Evolutionary conservation across 2,797 vertebrate genomes (phyloP).

Genomic region (Notamacropus eugenii): DNA sequence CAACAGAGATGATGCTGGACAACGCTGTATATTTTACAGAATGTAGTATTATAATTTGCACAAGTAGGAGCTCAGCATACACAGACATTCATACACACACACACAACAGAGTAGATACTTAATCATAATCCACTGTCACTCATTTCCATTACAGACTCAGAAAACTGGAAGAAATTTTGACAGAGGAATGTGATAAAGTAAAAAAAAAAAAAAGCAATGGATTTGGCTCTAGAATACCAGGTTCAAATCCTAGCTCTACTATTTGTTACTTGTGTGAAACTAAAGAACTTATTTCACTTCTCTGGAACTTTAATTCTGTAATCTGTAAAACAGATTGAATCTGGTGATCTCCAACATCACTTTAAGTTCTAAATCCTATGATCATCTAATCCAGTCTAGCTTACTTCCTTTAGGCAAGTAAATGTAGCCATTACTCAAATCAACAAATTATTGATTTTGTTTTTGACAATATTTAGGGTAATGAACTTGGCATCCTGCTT

Average conservation of each 20-base stretch:
- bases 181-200: neutral
- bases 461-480: neutral
- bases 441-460: neutral
- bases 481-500: neutral
- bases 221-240: neutral
- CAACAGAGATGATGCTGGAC: neutral
- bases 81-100: neutral
- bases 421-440: neutral
- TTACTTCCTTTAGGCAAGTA: neutral
- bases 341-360: neutral
- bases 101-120: neutral
- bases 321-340: neutral
- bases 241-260: neutral
- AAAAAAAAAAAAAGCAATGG: neutral
- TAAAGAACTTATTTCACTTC: neutral
- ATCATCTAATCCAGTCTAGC: neutral
- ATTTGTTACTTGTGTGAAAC: neutral
- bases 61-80: neutral
- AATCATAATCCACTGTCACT: neutral
- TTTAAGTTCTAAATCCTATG: neutral
- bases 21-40: neutral
- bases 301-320: neutral
- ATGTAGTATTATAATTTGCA: neutral
- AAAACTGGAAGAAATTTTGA: neutral
- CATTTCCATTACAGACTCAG: neutral